A percentile compares a stretch with the other conserved stretches of the same genome.
Evolutionary conservation across 1,140 invertebrate genomes (phyloP).

Genomic region (Heliothis virescens): DNA sequence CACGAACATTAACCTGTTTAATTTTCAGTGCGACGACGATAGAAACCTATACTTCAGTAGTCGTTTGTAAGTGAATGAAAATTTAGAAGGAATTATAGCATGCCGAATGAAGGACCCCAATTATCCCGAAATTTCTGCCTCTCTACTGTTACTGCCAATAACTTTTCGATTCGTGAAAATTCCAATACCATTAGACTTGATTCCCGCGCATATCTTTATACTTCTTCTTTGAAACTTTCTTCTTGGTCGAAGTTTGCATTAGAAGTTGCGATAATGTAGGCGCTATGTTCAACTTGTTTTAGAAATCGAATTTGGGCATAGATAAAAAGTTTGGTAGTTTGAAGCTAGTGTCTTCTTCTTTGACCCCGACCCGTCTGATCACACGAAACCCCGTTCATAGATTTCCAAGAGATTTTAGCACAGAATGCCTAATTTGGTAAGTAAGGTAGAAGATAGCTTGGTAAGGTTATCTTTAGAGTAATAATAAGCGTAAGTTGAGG

Average conservation of each 20-base stretch:
- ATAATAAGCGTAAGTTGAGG: conserved; percentile 13
- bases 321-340: conserved; percentile 82
- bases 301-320: conserved; percentile 82
- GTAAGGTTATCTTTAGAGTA: conserved; percentile 45
- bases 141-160: conserved; percentile 65
- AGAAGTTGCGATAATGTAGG: conserved; percentile 83
- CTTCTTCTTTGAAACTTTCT: conserved; percentile 78
- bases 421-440: conserved; percentile 53
- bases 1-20: conserved; percentile 39
- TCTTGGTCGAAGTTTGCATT: conserved; percentile 82
- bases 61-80: conserved; percentile 53
- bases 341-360: conserved; percentile 80
- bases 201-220: conserved; percentile 78
- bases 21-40: conserved; percentile 47
- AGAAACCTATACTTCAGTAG: conserved; percentile 50
- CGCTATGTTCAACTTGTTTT: conserved; percentile 82
- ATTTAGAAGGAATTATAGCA: conserved; percentile 67
- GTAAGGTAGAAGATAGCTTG: conserved; percentile 53
- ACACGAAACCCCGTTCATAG: conserved; percentile 70
- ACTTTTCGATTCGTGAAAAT: conserved; percentile 83
- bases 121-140: conserved; percentile 67
- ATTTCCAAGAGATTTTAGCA: conserved; percentile 53
- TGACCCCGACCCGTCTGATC: conserved; percentile 68
- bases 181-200: conserved; percentile 77
- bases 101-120: conserved; percentile 72